Percentiles rank a stretch among this genome's conserved stretches.
phyloP scores from a whole-genome alignment of 2,888 invertebrate species.

The Ischnura elegans region DNA sequence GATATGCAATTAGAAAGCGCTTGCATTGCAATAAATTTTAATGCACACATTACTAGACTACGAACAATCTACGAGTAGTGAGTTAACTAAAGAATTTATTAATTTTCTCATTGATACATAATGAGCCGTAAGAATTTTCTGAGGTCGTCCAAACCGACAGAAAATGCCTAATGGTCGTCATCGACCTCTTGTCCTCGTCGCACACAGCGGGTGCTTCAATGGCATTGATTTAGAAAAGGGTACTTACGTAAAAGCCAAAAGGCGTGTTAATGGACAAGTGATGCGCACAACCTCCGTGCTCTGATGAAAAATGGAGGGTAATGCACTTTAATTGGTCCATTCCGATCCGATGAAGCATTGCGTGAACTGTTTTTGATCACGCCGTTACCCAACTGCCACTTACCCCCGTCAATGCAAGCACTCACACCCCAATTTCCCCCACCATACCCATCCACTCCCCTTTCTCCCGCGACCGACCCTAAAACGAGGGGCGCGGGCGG shows the following conservation, averaged over 20 bases:
- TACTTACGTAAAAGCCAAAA: not conserved
- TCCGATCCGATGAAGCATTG: not conserved
- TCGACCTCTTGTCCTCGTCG: not conserved
- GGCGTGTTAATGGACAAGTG: not conserved
- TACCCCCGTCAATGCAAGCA: not conserved
- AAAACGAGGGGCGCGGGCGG: not conserved
- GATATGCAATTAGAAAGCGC: no score
- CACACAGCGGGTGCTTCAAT: not conserved
- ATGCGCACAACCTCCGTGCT: not conserved
- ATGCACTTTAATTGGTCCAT: not conserved
- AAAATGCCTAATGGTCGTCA: no score
- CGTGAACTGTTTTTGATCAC: conserved; percentile 16
- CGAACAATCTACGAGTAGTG: no score
- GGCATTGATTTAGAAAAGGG: not conserved
- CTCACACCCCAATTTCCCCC: not conserved
- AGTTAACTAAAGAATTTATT: no score
- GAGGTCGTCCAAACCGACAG: no score
- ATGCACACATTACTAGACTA: no score
- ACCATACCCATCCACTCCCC: not conserved
- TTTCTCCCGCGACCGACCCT: not conserved
- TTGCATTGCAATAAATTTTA: no score
- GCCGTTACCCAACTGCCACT: not conserved
- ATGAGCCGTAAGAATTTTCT: no score
- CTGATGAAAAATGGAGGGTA: conserved; percentile 13
- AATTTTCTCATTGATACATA: no score